Evolutionary conservation across 1,140 invertebrate genomes (phyloP), one percentile per base, ranked within the genome.

Genomic region (Solen grandis): DNA sequence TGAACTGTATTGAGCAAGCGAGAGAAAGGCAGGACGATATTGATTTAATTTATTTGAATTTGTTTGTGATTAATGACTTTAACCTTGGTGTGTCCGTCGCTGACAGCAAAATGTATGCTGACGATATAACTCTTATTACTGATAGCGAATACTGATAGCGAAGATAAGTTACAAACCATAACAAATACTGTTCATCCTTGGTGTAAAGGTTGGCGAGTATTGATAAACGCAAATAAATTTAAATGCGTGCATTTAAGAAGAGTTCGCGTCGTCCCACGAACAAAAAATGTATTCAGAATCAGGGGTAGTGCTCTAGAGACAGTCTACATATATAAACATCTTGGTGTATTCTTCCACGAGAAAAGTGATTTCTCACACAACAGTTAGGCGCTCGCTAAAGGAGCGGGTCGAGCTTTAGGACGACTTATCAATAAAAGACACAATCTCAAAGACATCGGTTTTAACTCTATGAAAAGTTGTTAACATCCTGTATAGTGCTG

Each of bases 391-490:
- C 25, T 62, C 10, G 62, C 65, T 14, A 82, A 73, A 69, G 38
- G 22, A 3, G 74, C 19, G 1, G 70, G 75, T 22, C 59, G 75
- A 54, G 74, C 83, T 3, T 38, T 84, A 10, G 83, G 69, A 3
- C 31, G 54, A 19, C 46, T 78, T 29, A 82, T 82, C 5, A 60
- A 62, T 25, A 77, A 78, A 38, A 63, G 78, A 13, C 65, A 81
- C 22, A 27, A 27, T 1, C 38, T 74, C 33, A 75, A 80, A 46
- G 72, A 73, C 31, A 41, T 85, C 31, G 65, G 73, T 29, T 83
- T 85, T 33, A 63, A 57, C 10, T 59, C 81, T 78, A 59, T 31
- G 70, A 82, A 27, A 83, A 81, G 77, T 46, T 83, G 8, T 75
- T 52, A 36, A 19, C 14, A 1, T 57, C 66, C 13, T 78, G 72